A percentile compares a stretch with the other conserved stretches of the same genome.
Evolutionary conservation across 2,113 vertebrate species (phyloP).

Genomic region (Tenebrosternarchus preto): DNA sequence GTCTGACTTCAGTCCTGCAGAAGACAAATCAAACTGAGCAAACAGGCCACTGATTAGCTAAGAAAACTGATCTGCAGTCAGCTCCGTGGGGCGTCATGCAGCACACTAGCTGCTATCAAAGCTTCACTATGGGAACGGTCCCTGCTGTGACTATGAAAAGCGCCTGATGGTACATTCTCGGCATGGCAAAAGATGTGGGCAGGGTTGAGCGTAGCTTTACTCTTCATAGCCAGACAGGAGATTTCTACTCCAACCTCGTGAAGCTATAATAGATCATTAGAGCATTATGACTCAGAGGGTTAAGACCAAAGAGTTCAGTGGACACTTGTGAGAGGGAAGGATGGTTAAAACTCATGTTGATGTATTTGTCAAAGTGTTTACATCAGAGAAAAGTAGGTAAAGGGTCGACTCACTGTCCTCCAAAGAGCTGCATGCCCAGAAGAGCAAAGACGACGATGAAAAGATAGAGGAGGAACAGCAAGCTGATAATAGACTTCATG

Average conservation of each 20-base stretch:
- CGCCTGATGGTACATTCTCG: neutral
- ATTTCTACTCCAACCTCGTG: neutral
- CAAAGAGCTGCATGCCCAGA: constrained; percentile 98
- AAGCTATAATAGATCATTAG: too few relatives aligned
- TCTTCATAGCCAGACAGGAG: neutral
- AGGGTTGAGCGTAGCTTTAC: neutral
- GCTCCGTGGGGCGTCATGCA: neutral
- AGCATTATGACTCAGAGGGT: too few relatives aligned
- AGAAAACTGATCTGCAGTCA: constrained; percentile 28
- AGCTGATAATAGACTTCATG: constrained; percentile 98
- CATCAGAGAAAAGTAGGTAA: neutral
- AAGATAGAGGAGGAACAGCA: constrained; percentile 96
- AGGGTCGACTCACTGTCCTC: constrained; percentile 87
- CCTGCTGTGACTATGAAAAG: constrained; percentile 29
- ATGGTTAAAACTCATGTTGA: neutral
- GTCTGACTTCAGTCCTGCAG: constrained; percentile 23
- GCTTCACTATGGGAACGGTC: constrained; percentile 6
- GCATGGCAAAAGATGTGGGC: neutral
- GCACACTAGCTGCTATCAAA: constrained; percentile 14
- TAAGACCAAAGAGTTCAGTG: too few relatives aligned
- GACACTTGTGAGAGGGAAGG: neutral
- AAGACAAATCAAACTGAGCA: constrained; percentile 22
- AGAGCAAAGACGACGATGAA: constrained; percentile 98
- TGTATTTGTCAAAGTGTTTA: neutral
- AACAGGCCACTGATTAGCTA: constrained; percentile 19